A percentile compares a stretch with the other conserved stretches of the same genome.
Evolutionary conservation across 2,797 vertebrate species (phyloP).

Genomic region (Cichlasoma orientale): DNA sequence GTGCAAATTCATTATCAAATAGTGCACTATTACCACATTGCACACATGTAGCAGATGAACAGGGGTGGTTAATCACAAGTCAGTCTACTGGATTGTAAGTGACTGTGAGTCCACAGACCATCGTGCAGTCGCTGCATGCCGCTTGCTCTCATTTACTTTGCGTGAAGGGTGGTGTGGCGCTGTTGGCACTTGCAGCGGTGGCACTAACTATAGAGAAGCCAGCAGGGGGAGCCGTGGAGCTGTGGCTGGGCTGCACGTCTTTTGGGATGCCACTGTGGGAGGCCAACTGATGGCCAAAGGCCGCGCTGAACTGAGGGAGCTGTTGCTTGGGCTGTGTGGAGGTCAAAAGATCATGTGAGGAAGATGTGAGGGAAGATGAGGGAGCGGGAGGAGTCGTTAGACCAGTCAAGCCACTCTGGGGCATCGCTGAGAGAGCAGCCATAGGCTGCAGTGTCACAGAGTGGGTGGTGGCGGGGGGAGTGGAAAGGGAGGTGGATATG

Average conservation of each 20-base stretch:
- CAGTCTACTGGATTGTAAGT: constrained; percentile 35
- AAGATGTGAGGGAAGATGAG: constrained; percentile 84
- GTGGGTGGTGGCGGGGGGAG: constrained; percentile 92
- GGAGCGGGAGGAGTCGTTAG: constrained; percentile 81
- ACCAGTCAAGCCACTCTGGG: constrained; percentile 90
- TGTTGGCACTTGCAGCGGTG: constrained; percentile 94
- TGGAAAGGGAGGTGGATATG: constrained; percentile 96
- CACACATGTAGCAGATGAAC: constrained; percentile 66
- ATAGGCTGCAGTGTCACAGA: constrained; percentile 94
- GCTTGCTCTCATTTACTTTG: constrained; percentile 85
- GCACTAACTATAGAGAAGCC: constrained; percentile 94
- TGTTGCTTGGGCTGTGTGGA: constrained; percentile 94
- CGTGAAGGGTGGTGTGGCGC: constrained; percentile 88
- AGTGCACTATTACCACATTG: constrained; percentile 76
- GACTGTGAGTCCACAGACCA: constrained; percentile 53
- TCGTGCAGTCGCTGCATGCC: constrained; percentile 30
- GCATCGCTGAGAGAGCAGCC: constrained; percentile 92
- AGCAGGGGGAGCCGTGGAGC: constrained; percentile 96
- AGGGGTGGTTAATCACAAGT: constrained; percentile 38
- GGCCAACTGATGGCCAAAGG: constrained; percentile 97
- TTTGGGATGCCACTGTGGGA: constrained; percentile 99
- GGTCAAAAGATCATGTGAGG: constrained; percentile 88
- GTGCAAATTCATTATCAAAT: constrained; percentile 75
- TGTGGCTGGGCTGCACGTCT: constrained; percentile 99
- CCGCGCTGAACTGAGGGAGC: constrained; percentile 98